Conservation (phyloP, 2,113 vertebrate species). For the Oreochromis aureus region DNA sequence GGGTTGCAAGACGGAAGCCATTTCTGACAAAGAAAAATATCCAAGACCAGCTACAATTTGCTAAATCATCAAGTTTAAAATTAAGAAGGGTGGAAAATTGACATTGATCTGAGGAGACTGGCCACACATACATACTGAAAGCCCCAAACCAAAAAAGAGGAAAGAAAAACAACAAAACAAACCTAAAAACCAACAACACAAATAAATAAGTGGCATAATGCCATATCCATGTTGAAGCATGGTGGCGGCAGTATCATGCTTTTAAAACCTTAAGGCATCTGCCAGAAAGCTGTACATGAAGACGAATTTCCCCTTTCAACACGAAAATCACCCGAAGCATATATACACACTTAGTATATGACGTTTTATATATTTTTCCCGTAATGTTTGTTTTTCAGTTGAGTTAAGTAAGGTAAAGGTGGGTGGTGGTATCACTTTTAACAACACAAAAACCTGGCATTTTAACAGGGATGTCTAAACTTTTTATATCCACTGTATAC, state of each 20-base stretch:
- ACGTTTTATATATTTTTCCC: neutral
- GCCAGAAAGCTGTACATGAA: neutral
- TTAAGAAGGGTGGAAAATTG: neutral
- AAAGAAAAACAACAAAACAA: neutral
- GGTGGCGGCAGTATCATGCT: neutral
- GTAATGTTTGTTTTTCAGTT: neutral
- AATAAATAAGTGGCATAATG: neutral
- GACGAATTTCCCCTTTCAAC: neutral
- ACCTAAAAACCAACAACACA: neutral
- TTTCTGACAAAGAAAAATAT: neutral
- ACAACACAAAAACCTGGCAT: neutral
- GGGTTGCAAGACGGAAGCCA: neutral
- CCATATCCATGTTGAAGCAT: neutral
- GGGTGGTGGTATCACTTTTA: neutral
- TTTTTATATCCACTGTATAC: neutral
- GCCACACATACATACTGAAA: neutral
- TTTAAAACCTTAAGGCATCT: neutral
- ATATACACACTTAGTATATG: neutral
- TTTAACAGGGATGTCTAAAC: neutral
- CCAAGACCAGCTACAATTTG: neutral
- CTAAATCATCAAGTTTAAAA: neutral
- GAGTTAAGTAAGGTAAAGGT: neutral
- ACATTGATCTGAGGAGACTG: neutral
- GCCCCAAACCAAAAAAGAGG: neutral
- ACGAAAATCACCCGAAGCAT: neutral